These are phyloP conservation scores for Nyctalus aviator DNA, from an alignment of 2,797 vertebrate species.

Conservation along the genomic window DNA sequence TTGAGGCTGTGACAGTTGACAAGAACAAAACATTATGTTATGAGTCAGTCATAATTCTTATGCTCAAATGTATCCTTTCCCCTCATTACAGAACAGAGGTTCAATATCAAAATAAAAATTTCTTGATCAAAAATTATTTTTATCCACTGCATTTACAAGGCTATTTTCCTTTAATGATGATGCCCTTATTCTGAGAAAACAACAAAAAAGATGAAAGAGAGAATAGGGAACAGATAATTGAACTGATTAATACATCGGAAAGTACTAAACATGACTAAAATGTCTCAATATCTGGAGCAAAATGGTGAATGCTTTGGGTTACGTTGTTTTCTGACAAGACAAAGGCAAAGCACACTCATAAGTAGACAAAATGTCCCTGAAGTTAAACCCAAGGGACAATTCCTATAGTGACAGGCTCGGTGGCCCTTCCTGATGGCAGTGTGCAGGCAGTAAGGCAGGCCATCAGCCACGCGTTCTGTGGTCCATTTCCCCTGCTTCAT, in stretches of 20 bases:
- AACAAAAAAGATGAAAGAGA: neutral
- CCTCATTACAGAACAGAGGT: neutral
- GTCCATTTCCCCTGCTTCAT: neutral
- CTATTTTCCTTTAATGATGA: conserved; percentile 35
- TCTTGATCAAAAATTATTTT: neutral
- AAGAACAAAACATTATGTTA: conserved; percentile 2
- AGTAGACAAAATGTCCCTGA: neutral
- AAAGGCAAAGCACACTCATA: conserved; percentile 10
- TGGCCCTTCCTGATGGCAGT: neutral
- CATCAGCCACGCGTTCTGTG: neutral
- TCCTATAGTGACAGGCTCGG: neutral
- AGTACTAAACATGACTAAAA: neutral
- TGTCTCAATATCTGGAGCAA: neutral
- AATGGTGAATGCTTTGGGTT: neutral
- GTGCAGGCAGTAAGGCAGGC: neutral
- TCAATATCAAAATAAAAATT: neutral
- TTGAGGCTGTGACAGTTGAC: neutral
- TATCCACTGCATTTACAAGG: neutral
- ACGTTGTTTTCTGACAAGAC: neutral
- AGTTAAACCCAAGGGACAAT: neutral
- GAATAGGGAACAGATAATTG: neutral
- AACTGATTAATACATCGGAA: neutral
- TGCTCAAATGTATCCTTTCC: conserved; percentile 15
- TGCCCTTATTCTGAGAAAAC: conserved; percentile 46
- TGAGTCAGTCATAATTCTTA: neutral